Evolutionary conservation across 2,797 vertebrate genomes (phyloP).

Genomic region (Chromis chromis): DNA sequence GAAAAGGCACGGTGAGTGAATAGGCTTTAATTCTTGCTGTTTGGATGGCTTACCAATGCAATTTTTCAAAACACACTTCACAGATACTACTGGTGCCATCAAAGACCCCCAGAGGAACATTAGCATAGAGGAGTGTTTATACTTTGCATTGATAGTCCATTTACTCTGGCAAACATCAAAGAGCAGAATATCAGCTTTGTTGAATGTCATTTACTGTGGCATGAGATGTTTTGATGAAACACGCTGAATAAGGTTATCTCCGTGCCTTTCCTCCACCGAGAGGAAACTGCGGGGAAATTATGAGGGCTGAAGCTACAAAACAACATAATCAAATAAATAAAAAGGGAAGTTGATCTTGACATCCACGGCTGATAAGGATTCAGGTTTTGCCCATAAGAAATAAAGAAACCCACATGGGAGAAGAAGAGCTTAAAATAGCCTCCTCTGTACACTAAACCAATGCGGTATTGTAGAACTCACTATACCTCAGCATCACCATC

Average conservation of each 20-base stretch:
- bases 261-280: constrained; percentile 42
- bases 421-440: constrained; percentile 20
- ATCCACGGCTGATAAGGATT: constrained; percentile 31
- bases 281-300: constrained; percentile 45
- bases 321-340: constrained; percentile 44
- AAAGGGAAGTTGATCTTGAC: constrained; percentile 54
- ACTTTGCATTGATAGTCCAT: constrained; percentile 81
- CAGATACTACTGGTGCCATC: constrained; percentile 73
- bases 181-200: constrained; percentile 72
- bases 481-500: constrained; percentile 21
- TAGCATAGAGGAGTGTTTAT: constrained; percentile 80
- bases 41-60: constrained; percentile 76
- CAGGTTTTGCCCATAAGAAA: constrained; percentile 10
- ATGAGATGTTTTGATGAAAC: constrained; percentile 71
- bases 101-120: constrained; percentile 76
- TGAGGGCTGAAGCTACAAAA: constrained; percentile 27
- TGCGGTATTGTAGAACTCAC: constrained; percentile 12
- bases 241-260: constrained; percentile 56
- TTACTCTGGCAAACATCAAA: constrained; percentile 82
- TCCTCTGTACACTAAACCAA: constrained; percentile 11
- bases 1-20: constrained; percentile 58
- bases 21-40: constrained; percentile 69
- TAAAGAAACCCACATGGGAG: neutral
- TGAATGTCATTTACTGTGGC: constrained; percentile 70
- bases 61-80: constrained; percentile 82